Evolutionary conservation across 2,888 invertebrate species (phyloP).

Genomic region (Calameuta pallipes): DNA sequence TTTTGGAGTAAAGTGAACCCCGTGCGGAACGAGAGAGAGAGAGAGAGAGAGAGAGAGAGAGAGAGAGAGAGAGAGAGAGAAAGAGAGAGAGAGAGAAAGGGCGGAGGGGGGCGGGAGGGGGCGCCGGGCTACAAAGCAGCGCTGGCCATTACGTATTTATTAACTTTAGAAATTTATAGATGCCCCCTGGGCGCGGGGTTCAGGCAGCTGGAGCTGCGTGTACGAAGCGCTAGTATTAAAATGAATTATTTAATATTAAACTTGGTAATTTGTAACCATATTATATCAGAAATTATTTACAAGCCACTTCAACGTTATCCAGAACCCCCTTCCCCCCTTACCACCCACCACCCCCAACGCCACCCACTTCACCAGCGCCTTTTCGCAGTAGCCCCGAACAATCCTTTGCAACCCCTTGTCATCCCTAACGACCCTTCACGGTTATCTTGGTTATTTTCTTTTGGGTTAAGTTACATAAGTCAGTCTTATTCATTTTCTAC

Average conservation of each 20-base stretch:
- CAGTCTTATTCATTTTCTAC: too few species aligned
- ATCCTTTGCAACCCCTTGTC: too few species aligned
- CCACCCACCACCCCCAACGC: not conserved
- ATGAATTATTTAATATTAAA: constrained; percentile 74
- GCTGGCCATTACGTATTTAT: constrained; percentile 65
- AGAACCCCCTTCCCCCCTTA: not conserved
- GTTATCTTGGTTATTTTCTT: too few species aligned
- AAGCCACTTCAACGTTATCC: constrained; percentile 16
- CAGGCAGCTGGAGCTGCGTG: constrained; percentile 39
- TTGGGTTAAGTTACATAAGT: too few species aligned
- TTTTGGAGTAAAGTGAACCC: not conserved
- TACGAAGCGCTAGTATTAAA: constrained; percentile 68
- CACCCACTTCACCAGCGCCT: not conserved
- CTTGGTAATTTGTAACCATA: constrained; percentile 70
- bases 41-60: constrained; percentile 6
- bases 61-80: constrained; percentile 14
- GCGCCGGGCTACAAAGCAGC: constrained; percentile 63
- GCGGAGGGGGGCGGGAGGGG: constrained; percentile 27
- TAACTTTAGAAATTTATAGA: constrained; percentile 66
- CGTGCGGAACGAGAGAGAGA: constrained; percentile 7
- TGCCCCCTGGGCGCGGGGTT: constrained; percentile 60
- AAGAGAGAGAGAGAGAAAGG: constrained; percentile 11
- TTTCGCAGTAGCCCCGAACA: too few species aligned
- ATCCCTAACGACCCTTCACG: too few species aligned
- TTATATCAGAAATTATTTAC: constrained; percentile 64